Conservation (phyloP, 2,797 vertebrate genomes). For the Pipistrellus nathusii region DNA sequence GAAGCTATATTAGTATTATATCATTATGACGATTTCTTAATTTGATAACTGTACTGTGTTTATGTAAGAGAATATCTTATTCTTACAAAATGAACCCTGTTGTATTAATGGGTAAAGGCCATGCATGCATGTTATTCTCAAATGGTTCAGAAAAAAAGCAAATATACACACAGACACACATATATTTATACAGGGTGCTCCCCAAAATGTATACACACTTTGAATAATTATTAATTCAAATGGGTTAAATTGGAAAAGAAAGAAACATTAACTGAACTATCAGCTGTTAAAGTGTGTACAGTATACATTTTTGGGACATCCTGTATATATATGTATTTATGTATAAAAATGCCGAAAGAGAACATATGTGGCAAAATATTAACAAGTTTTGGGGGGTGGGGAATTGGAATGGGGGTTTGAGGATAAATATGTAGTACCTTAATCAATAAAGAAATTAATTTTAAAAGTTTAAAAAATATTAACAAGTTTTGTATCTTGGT, state of each 20-base stretch:
- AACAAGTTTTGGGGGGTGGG: neutral
- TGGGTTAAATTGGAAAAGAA: neutral
- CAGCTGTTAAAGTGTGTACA: neutral
- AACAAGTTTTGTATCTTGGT: neutral
- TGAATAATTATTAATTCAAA: neutral
- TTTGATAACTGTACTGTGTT: conserved; percentile 35
- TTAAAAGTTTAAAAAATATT: neutral
- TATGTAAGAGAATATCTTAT: neutral
- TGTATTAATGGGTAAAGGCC: conserved; percentile 35
- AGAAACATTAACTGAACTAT: neutral
- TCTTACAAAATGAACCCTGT: neutral
- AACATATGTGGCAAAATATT: conserved; percentile 10
- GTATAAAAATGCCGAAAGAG: neutral
- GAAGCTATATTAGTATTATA: neutral
- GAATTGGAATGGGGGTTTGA: too few relatives aligned
- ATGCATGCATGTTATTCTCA: neutral
- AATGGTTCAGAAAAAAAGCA: conserved; percentile 8
- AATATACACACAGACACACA: neutral
- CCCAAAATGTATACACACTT: neutral
- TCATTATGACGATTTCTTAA: conserved; percentile 28
- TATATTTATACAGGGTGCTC: neutral
- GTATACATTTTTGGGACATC: too few relatives aligned
- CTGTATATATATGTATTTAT: neutral
- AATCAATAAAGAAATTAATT: too few relatives aligned
- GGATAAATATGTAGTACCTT: too few relatives aligned